Base-by-base conservation (phyloP, 1,140 invertebrate species). In the Aphaenogaster rudis region DNA sequence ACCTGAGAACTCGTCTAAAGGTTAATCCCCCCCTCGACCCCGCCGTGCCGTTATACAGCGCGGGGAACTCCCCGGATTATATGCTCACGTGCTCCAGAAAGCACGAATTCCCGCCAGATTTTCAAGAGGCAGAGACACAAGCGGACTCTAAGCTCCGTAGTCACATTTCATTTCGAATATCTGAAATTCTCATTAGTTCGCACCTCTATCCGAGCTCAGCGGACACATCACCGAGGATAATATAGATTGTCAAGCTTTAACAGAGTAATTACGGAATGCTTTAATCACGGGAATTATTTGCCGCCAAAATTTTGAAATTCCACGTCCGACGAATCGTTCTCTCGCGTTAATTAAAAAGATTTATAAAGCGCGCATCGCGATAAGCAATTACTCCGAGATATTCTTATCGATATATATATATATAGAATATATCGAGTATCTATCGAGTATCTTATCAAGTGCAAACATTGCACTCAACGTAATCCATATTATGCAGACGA, bases 1-100 rank as follows among this genome's bases (percentile, higher is more conserved):
- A 90, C 74, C 74, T 87, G 87, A 89, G 72, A 88, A 90, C 88
- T 90, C 86, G 86, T 87, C 72, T 78, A 80, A 72, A 78, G 79
- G 79, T 89, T 90, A 90, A 90, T 90, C 85, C 79, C 67, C 50
- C 76, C 72, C 21, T 67, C 64, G 66, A 87, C 21, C 36, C 42
- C 48, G 64, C 9, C 63, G 42, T 79, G 77, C 86, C 50, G 79
- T 89, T 89, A 72, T 74, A 90, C 72, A 76, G 54, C n/a, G 61
- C 77, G n/a, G n/a, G 21, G 45, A 89, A 61, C 36, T 86, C 50
- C 52, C 28, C 17, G 72, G 88, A 90, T 90, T 89, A 90, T 57
- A 57, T 79, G 77, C 76, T 79, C 66, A 59, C 77, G 57, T 72
- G 71, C 54, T 69, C 54, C 13, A 67, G 63, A 61, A 50, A 72